Evolutionary conservation across 1,140 invertebrate species (phyloP).

Genomic region (Megathymus violae): DNA sequence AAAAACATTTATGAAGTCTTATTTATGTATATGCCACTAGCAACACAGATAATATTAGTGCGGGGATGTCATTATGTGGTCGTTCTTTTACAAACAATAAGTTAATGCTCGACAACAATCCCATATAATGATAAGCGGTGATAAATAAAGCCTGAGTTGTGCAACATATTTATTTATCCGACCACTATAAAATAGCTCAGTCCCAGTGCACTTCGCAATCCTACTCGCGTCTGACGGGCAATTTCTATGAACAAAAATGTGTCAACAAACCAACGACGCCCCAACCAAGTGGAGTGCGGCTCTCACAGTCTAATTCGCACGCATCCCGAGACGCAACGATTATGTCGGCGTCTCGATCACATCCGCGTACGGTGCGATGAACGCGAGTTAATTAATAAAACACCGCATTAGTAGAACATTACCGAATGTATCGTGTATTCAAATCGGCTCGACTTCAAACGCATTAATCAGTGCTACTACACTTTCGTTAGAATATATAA

Average conservation of each 20-base stretch:
- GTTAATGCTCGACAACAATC: no score
- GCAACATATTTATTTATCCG: no score
- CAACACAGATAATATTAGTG: no score
- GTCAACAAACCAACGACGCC: not conserved
- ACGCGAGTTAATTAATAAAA: conserved; percentile 41
- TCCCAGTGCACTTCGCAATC: no score
- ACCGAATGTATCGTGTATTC: not conserved
- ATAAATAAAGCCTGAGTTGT: no score
- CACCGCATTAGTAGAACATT: conserved; percentile 23
- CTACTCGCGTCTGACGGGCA: not conserved
- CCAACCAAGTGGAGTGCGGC: conserved; percentile 28
- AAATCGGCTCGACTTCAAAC: not conserved
- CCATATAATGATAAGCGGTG: no score
- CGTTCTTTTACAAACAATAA: no score
- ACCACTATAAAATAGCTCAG: no score
- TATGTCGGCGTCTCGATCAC: conserved; percentile 35
- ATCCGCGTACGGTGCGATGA: conserved; percentile 42
- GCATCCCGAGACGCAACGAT: conserved; percentile 48
- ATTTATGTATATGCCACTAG: no score
- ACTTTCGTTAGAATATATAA: not conserved
- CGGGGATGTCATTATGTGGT: no score
- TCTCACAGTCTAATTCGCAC: conserved; percentile 76
- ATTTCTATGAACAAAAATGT: not conserved
- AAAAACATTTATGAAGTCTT: no score
- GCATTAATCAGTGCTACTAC: not conserved